Evolutionary conservation across 2,113 vertebrate species (phyloP), one percentile per base, ranked within the genome.

Genomic region (Lethenteron reissneri): DNA sequence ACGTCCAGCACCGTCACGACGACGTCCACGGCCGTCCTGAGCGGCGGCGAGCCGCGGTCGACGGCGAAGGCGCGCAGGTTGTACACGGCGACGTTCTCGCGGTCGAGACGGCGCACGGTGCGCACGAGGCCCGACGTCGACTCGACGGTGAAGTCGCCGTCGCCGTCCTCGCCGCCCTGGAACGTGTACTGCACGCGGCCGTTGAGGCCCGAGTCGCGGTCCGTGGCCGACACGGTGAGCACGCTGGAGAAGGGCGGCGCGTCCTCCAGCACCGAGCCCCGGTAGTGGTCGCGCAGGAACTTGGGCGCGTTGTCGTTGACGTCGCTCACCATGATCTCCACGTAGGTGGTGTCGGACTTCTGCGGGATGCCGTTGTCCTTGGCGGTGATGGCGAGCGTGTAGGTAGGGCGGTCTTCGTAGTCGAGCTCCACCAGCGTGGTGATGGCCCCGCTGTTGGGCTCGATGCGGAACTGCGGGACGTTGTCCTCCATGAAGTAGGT

Each of bases 311-410:
- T 99, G 77, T 99, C 94, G n/a, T 99, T 99, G 14, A 99, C 88
- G 0, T 99, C 94, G 2, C 92, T 94, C 57, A 99, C 91, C 78
- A 97, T 94, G 70, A 99, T 86, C 80, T 99, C 94, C 41, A 99
- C 92, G 0, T 96, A 99, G 1, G 94, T 96, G 3, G 94, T 99
- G 77, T 99, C 94, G 0, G 92, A 86, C 80, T 99, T 99, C 80
- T 99, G 94, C 17, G 94, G 94, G 59, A 97, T 99, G 71, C 94
- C 94, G 0, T 99, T 99, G 79, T 99, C 92, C 74, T 91, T 88
- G 21, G 91, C 92, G 8, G 91, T 94, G 73, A 99, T 90, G 56
- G 94, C 94, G 74, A 99, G 77, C 0, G 91, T 99, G 72, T 96
- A 99, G 0, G 91, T 97, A 80, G 96, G 89, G 77, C 96, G 92